Evolutionary conservation across 2,888 invertebrate genomes (phyloP).

Genomic region (Coelopa pilipes): DNA sequence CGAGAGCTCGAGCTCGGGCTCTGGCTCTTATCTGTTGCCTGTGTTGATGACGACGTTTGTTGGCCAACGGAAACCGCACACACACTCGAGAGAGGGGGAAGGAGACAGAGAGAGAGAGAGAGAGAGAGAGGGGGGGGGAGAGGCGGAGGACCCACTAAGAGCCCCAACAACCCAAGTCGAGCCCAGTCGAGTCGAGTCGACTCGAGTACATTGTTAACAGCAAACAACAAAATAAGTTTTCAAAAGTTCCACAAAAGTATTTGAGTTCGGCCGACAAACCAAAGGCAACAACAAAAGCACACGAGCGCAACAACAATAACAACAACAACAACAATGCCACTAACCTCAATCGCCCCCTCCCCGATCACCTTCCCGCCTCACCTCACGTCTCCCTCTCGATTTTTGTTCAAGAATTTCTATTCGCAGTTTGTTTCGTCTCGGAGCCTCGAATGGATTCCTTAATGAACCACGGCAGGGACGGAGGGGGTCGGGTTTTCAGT

Average conservation of each 20-base stretch:
- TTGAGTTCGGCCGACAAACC: background rate
- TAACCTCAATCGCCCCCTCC: too few species aligned
- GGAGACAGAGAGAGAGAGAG: background rate
- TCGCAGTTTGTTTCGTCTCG: too few species aligned
- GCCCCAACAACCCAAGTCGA: slow-evolving; percentile 7
- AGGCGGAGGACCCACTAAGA: slow-evolving; percentile 6
- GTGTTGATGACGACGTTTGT: slow-evolving; percentile 33
- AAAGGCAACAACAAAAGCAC: background rate
- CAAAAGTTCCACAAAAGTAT: slow-evolving; percentile 33
- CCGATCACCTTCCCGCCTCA: too few species aligned
- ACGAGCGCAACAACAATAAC: too few species aligned
- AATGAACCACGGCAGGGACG: too few species aligned
- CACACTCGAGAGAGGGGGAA: background rate
- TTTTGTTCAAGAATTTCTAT: too few species aligned
- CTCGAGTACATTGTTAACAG: slow-evolving; percentile 36
- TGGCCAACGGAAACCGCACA: slow-evolving; percentile 36
- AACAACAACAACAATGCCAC: too few species aligned
- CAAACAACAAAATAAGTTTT: slow-evolving; percentile 22
- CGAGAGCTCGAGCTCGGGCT: slow-evolving; percentile 40
- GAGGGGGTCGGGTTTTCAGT: too few species aligned
- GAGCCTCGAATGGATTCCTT: too few species aligned
- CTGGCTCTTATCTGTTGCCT: slow-evolving; percentile 10
- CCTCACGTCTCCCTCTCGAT: too few species aligned
- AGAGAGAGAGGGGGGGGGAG: background rate
- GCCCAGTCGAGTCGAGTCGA: background rate